Conservation (phyloP, 1,140 invertebrate genomes). For the Chelonus insularis region DNA sequence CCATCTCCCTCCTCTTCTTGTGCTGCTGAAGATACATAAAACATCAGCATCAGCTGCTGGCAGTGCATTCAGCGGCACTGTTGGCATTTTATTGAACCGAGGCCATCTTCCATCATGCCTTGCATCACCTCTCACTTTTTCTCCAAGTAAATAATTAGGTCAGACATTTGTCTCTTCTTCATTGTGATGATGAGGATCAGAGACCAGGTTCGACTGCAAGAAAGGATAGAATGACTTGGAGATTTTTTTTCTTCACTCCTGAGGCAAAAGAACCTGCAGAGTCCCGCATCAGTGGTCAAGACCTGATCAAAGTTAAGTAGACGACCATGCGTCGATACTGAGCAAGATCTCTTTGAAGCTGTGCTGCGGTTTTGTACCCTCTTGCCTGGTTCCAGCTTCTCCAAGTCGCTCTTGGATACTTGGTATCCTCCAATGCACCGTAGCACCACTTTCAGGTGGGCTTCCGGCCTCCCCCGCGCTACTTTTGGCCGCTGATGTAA, state of each 20-base stretch:
- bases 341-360: slow-evolving; percentile 49
- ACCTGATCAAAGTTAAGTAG: slow-evolving; percentile 61
- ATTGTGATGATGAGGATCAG: too few relatives aligned
- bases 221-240: not conserved
- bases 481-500: slow-evolving; percentile 42
- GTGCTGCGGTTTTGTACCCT: slow-evolving; percentile 52
- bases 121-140: too few relatives aligned
- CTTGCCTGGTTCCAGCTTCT: slow-evolving; percentile 5
- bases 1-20: slow-evolving; percentile 31
- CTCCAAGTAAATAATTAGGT: too few relatives aligned
- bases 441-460: slow-evolving; percentile 12
- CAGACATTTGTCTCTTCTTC: too few relatives aligned
- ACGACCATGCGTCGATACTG: slow-evolving; percentile 46
- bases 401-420: slow-evolving; percentile 24
- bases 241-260: not conserved
- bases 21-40: too few relatives aligned
- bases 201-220: not conserved
- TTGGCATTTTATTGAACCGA: not conserved
- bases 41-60: slow-evolving; percentile 2
- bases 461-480: slow-evolving; percentile 16
- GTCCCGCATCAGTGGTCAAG: slow-evolving; percentile 54
- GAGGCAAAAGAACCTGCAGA: too few relatives aligned
- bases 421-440: slow-evolving; percentile 26
- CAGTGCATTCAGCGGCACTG: not conserved
- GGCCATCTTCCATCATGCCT: too few relatives aligned